A percentile compares a stretch with the other conserved stretches of the same genome.
phyloP scores from a whole-genome alignment of 2,113 vertebrate species.

The Heterotis niloticus region DNA sequence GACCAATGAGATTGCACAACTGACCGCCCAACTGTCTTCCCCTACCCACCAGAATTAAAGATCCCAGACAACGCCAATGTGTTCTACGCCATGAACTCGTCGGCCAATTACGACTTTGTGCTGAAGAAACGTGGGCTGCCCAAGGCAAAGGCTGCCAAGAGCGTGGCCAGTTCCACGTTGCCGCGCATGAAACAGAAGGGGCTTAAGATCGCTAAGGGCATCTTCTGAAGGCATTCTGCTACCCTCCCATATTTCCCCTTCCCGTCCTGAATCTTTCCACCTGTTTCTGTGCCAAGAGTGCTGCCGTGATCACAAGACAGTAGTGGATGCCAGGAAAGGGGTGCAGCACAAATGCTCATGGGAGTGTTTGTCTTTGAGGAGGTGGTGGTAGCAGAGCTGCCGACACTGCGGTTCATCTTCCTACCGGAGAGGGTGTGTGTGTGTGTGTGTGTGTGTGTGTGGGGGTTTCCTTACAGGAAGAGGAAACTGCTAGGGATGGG shows the following conservation, averaged over 20 bases:
- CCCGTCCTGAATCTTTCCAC: not conserved
- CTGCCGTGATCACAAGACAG: not conserved
- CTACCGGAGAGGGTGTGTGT: too few relatives aligned
- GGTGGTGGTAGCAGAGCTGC: too few relatives aligned
- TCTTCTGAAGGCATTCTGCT: conserved; percentile 75
- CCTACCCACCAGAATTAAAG: conserved; percentile 76
- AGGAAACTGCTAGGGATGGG: too few relatives aligned
- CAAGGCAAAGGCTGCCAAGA: conserved; percentile 78
- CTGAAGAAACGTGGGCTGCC: conserved; percentile 82
- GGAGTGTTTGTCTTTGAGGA: too few relatives aligned
- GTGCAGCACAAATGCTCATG: too few relatives aligned
- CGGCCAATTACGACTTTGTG: conserved; percentile 95
- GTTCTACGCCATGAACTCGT: conserved; percentile 98
- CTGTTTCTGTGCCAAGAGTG: not conserved
- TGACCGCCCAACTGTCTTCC: too few relatives aligned
- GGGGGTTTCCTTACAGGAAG: too few relatives aligned
- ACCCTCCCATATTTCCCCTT: not conserved
- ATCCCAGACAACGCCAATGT: conserved; percentile 96
- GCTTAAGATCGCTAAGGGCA: conserved; percentile 93
- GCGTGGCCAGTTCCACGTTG: conserved; percentile 87
- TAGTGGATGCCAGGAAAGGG: too few relatives aligned
- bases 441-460: too few relatives aligned
- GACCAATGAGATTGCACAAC: too few relatives aligned
- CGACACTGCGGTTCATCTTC: too few relatives aligned
- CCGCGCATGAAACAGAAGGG: conserved; percentile 97